Evolutionary conservation across 23 tunicate genomes (phyloP).

Genomic region (Halocynthia aurantium): DNA sequence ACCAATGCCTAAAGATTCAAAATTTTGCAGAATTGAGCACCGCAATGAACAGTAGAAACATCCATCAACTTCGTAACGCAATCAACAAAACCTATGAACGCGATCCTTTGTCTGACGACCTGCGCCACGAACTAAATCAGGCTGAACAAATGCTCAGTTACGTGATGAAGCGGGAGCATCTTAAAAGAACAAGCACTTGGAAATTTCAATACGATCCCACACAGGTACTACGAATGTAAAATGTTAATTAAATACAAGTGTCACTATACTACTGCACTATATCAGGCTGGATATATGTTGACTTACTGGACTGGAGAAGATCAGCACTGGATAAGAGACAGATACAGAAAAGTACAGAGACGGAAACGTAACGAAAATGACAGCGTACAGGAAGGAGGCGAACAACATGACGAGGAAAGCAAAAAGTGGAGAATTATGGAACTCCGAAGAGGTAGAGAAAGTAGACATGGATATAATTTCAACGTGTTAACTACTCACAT

Average conservation of each 20-base stretch:
- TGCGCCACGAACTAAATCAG: slow-evolving; percentile 13
- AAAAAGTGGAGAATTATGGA: no score
- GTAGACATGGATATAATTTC: no score
- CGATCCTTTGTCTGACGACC: slow-evolving; percentile 12
- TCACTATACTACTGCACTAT: background rate
- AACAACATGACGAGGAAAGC: no score
- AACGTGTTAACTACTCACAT: no score
- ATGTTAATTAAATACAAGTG: background rate
- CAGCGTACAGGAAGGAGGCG: no score
- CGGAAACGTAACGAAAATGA: no score
- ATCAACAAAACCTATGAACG: slow-evolving; percentile 15
- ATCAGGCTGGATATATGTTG: slow-evolving; percentile 25
- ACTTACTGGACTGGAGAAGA: slow-evolving; percentile 32
- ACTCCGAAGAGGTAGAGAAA: no score
- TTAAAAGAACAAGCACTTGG: slow-evolving; percentile 16
- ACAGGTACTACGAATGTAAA: slow-evolving; percentile 5
- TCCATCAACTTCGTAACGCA: slow-evolving; percentile 5
- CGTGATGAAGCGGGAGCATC: slow-evolving; percentile 14
- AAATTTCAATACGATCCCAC: slow-evolving; percentile 20
- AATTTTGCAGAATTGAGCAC: background rate
- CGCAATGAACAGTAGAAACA: slow-evolving; percentile 3
- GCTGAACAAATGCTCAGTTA: slow-evolving; percentile 29
- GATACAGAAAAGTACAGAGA: background rate
- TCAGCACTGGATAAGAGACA: slow-evolving; percentile 24
- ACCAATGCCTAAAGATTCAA: no score